These are phyloP conservation scores for Deilephila elpenor DNA, from an alignment of 2,888 invertebrate genomes.

Conservation along the genomic window DNA sequence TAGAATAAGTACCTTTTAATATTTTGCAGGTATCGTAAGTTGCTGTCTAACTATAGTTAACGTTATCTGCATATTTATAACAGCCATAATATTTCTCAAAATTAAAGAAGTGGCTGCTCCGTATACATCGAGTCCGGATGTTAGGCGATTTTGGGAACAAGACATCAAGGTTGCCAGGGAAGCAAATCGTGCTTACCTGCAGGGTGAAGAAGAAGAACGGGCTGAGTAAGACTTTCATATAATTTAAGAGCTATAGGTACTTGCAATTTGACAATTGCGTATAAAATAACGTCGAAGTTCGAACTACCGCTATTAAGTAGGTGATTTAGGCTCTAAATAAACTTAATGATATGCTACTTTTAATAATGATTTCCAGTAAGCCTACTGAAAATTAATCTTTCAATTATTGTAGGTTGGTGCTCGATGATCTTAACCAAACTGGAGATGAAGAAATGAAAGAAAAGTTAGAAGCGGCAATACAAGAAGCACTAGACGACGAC, in stretches of 20 bases:
- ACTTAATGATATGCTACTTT: too few relatives aligned
- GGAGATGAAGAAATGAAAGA: constrained; percentile 83
- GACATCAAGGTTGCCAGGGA: constrained; percentile 91
- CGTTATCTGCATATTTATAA: constrained; percentile 92
- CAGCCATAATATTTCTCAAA: constrained; percentile 91
- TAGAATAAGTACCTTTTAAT: too few relatives aligned
- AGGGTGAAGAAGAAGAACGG: constrained; percentile 83
- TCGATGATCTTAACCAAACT: constrained; percentile 74
- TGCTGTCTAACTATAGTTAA: constrained; percentile 92
- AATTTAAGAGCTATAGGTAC: neutral
- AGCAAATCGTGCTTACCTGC: constrained; percentile 86
- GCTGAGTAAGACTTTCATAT: constrained; percentile 63
- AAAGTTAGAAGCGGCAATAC: constrained; percentile 87
- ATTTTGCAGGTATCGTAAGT: constrained; percentile 87
- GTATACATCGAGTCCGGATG: constrained; percentile 89
- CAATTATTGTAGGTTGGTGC: constrained; percentile 66
- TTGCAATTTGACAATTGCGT: too few relatives aligned
- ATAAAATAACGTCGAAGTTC: too few relatives aligned
- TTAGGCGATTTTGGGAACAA: constrained; percentile 91
- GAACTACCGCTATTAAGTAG: too few relatives aligned
- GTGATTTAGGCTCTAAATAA: too few relatives aligned
- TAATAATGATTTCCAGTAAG: neutral
- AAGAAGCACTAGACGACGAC: constrained; percentile 87
- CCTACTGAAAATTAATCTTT: neutral
- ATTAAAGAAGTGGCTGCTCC: constrained; percentile 94